phyloP scores from a whole-genome alignment of 2,888 invertebrate species.

The Helobdella robusta region DNA sequence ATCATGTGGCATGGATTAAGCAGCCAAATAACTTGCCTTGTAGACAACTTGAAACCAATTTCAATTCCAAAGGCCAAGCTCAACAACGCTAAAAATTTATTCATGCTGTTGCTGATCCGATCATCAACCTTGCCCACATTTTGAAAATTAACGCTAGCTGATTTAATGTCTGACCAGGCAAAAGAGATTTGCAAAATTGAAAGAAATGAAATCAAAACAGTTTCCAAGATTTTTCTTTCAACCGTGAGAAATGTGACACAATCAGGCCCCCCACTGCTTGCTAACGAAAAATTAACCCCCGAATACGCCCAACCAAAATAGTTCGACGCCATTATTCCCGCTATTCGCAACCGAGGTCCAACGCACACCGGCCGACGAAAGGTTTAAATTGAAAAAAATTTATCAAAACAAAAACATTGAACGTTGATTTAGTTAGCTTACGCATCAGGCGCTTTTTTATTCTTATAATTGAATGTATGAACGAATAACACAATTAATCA shows the following conservation, averaged over 20 bases:
- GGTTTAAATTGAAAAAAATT: too few species aligned
- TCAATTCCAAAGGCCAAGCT: slow-evolving; percentile 84
- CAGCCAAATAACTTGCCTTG: slow-evolving; percentile 81
- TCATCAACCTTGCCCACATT: slow-evolving; percentile 35
- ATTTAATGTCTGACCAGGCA: slow-evolving; percentile 38
- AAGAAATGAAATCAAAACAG: slow-evolving; percentile 46
- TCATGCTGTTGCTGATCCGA: slow-evolving; percentile 43
- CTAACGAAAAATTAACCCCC: slow-evolving; percentile 75
- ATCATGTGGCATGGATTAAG: slow-evolving; percentile 92
- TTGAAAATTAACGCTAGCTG: slow-evolving; percentile 35
- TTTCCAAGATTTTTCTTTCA: slow-evolving; percentile 65
- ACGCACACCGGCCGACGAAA: too few species aligned
- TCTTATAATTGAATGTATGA: too few species aligned
- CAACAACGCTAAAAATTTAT: slow-evolving; percentile 67
- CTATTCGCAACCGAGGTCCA: too few species aligned
- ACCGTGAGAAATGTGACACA: slow-evolving; percentile 70
- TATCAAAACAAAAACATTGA: too few species aligned
- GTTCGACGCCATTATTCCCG: too few species aligned
- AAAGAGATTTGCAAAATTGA: slow-evolving; percentile 37
- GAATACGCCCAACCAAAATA: slow-evolving; percentile 54
- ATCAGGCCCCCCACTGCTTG: slow-evolving; percentile 78
- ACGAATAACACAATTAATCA: too few species aligned
- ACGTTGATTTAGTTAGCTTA: too few species aligned
- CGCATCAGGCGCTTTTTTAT: too few species aligned
- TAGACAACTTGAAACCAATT: slow-evolving; percentile 87